A percentile compares a stretch with the other conserved stretches of the same genome.
These are phyloP conservation scores for Conus betulinus DNA, from an alignment of 1,140 invertebrate genomes.

Conservation along the genomic window DNA sequence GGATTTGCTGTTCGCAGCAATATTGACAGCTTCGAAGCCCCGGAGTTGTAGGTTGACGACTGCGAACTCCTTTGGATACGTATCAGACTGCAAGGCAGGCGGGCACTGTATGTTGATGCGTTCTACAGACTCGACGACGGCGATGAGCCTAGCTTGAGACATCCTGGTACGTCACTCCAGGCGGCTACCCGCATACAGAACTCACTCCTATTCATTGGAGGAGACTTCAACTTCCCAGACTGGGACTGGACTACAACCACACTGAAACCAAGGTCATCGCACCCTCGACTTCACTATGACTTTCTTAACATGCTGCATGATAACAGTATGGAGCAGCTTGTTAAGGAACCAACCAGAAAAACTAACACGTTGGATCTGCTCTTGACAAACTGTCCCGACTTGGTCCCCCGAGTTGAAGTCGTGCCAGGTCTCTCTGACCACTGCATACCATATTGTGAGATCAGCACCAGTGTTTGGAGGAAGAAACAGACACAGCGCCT, in stretches of 20 bases:
- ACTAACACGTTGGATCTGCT: neutral
- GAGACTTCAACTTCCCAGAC: slow-evolving; percentile 26
- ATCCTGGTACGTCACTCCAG: slow-evolving; percentile 12
- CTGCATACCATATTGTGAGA: slow-evolving; percentile 38
- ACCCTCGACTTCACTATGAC: slow-evolving; percentile 15
- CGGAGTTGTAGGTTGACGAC: slow-evolving; percentile 40
- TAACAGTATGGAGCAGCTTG: slow-evolving; percentile 28
- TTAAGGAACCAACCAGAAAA: slow-evolving; percentile 30
- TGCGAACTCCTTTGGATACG: slow-evolving; percentile 46
- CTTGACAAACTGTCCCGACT: slow-evolving; percentile 2
- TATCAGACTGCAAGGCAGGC: slow-evolving; percentile 34
- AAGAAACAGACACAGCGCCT: slow-evolving; percentile 24
- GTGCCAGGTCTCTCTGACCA: slow-evolving; percentile 45
- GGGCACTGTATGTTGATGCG: slow-evolving; percentile 26
- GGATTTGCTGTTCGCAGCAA: slow-evolving; percentile 17
- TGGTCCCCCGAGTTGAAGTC: slow-evolving; percentile 19
- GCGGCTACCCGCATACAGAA: slow-evolving; percentile 16
- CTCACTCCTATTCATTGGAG: neutral
- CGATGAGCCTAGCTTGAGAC: neutral
- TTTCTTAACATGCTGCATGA: slow-evolving; percentile 29
- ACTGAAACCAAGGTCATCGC: slow-evolving; percentile 26
- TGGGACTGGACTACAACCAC: slow-evolving; percentile 42
- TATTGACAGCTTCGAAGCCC: slow-evolving; percentile 20
- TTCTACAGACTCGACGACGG: slow-evolving; percentile 1
- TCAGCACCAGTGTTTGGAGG: slow-evolving; percentile 3